Evolutionary conservation across 2,797 vertebrate genomes (phyloP).

Genomic region (Tapirus indicus): DNA sequence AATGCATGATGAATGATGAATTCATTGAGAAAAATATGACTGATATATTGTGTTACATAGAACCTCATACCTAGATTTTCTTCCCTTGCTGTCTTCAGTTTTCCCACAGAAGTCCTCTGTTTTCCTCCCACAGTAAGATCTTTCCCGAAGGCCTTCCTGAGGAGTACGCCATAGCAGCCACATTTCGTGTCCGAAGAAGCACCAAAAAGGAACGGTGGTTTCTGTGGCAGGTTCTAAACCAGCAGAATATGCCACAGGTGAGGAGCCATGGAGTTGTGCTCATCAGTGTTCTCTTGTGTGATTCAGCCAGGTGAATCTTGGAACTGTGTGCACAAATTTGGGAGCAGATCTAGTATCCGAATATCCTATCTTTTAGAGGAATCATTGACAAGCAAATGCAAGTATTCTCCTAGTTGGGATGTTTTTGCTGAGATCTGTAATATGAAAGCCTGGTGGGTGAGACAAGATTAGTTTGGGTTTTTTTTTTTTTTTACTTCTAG

Average conservation of each 20-base stretch:
- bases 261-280: slow-evolving; percentile 54
- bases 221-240: slow-evolving; percentile 96
- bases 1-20: background rate
- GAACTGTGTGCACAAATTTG: background rate
- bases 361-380: background rate
- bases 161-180: slow-evolving; percentile 93
- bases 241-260: slow-evolving; percentile 94
- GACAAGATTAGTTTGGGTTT: background rate
- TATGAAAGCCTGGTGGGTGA: background rate
- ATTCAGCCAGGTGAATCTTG: background rate
- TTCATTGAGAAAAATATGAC: background rate
- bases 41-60: background rate
- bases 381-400: background rate
- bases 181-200: slow-evolving; percentile 94
- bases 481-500: background rate
- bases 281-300: background rate
- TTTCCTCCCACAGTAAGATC: slow-evolving; percentile 88
- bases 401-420: background rate
- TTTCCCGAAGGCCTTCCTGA: slow-evolving; percentile 95
- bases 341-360: background rate
- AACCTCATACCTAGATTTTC: background rate
- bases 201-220: slow-evolving; percentile 98
- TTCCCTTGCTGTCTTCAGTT: background rate
- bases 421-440: background rate
- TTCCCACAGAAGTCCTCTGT: background rate